Conservation (phyloP, 2,888 invertebrate species). For the Pedicia rivosa region DNA sequence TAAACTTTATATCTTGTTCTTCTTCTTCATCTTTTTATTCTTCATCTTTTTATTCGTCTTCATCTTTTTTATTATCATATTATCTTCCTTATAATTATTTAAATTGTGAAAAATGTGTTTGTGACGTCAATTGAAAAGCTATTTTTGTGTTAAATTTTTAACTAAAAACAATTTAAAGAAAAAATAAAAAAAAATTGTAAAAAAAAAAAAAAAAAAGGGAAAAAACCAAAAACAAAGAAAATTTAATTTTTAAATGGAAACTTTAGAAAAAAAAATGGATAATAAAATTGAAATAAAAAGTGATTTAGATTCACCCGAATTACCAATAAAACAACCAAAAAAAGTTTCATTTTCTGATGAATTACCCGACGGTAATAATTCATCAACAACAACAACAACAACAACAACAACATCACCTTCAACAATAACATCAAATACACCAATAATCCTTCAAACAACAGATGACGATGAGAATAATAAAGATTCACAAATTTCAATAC, state of each 20-base stretch:
- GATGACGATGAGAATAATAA: constrained; percentile 1
- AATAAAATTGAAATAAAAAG: no score
- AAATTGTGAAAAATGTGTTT: no score
- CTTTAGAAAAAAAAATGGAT: no score
- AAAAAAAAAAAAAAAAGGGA: no score
- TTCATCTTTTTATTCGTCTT: no score
- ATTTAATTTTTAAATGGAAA: no score
- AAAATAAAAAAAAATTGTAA: neutral
- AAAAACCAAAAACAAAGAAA: no score
- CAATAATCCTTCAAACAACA: constrained; percentile 4
- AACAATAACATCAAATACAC: neutral
- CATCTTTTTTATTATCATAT: no score
- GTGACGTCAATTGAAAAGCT: constrained; percentile 3
- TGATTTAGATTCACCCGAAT: constrained; percentile 1
- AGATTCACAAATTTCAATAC: constrained; percentile 6
- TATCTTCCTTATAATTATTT: no score
- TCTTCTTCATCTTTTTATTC: no score
- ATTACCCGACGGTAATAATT: constrained; percentile 12
- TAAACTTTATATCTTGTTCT: no score
- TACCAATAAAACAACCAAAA: constrained; percentile 19
- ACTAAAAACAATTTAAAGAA: neutral
- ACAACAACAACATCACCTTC: neutral
- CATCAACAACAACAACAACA: neutral
- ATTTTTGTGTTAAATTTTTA: neutral
- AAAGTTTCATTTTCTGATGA: constrained; percentile 31